phyloP scores from a whole-genome alignment of 1,140 invertebrate genomes.

The Panagrolaimus sp. region DNA sequence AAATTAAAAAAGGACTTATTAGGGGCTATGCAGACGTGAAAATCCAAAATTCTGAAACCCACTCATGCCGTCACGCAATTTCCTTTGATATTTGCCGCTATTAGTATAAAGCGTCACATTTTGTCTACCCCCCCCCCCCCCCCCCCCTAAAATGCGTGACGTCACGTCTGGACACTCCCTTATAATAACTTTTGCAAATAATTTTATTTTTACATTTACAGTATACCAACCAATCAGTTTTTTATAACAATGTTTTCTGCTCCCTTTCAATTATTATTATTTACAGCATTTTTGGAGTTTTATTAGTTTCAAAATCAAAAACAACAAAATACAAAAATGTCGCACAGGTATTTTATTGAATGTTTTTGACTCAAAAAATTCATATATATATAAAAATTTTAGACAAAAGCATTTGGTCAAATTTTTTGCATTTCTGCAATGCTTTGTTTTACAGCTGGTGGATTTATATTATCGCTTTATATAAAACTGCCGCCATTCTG shows the following conservation, averaged over 20 bases:
- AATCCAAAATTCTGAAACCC: no score
- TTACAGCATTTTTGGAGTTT: background rate
- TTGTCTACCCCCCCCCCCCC: no score
- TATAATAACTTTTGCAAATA: no score
- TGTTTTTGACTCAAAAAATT: background rate
- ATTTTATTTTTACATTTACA: background rate
- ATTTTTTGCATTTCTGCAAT: background rate
- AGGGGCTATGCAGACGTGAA: no score
- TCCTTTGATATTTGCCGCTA: no score
- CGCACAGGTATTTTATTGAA: background rate
- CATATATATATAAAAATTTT: no score
- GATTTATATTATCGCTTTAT: background rate
- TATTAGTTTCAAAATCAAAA: background rate
- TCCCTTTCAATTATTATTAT: background rate
- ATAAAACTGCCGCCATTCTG: background rate
- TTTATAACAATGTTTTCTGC: background rate
- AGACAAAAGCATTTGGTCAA: background rate
- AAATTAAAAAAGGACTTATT: no score
- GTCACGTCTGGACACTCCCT: no score
- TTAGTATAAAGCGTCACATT: no score
- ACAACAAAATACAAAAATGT: background rate
- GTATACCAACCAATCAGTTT: background rate
- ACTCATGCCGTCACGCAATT: no score
- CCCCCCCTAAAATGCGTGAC: no score
- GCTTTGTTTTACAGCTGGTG: background rate